A percentile compares a stretch with the other conserved stretches of the same genome.
These are phyloP conservation scores for Mythimna albipuncta DNA, from an alignment of 2,888 invertebrate genomes.

Conservation along the genomic window DNA sequence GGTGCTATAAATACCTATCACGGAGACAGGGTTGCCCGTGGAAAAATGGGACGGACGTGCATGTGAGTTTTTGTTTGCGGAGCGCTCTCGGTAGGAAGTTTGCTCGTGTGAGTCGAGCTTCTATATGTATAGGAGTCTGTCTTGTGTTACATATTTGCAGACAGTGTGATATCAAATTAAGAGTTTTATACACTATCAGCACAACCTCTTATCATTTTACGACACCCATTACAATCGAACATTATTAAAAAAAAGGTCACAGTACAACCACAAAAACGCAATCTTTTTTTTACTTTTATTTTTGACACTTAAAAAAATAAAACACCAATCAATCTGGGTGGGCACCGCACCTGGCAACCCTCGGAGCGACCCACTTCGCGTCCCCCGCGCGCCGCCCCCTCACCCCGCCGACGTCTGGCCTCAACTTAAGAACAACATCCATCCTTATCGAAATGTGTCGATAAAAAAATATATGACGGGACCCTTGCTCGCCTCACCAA, in stretches of 20 bases:
- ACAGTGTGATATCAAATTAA: constrained; percentile 2
- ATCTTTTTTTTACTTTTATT: constrained; percentile 49
- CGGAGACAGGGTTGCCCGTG: constrained; percentile 64
- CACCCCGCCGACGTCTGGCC: constrained; percentile 56
- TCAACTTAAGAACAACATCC: constrained; percentile 70
- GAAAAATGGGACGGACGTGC: constrained; percentile 53
- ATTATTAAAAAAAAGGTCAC: constrained; percentile 44
- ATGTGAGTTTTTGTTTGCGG: constrained; percentile 25
- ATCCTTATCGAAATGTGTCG: constrained; percentile 73
- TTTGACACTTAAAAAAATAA: constrained; percentile 49
- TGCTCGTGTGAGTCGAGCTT: constrained; percentile 16
- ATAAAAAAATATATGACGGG: constrained; percentile 72
- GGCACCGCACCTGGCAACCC: constrained; percentile 64
- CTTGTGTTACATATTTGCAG: background rate
- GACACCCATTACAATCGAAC: constrained; percentile 26
- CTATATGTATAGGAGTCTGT: background rate
- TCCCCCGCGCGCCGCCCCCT: constrained; percentile 62
- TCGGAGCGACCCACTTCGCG: constrained; percentile 70
- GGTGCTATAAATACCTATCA: constrained; percentile 77
- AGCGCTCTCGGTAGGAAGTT: constrained; percentile 12
- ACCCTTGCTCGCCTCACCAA: constrained; percentile 63
- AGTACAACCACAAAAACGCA: constrained; percentile 30
- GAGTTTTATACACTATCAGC: constrained; percentile 10
- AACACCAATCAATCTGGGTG: constrained; percentile 54
- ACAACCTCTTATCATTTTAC: constrained; percentile 32